phyloP scores from a whole-genome alignment of 1,140 invertebrate genomes.

The Nebria ingens region DNA sequence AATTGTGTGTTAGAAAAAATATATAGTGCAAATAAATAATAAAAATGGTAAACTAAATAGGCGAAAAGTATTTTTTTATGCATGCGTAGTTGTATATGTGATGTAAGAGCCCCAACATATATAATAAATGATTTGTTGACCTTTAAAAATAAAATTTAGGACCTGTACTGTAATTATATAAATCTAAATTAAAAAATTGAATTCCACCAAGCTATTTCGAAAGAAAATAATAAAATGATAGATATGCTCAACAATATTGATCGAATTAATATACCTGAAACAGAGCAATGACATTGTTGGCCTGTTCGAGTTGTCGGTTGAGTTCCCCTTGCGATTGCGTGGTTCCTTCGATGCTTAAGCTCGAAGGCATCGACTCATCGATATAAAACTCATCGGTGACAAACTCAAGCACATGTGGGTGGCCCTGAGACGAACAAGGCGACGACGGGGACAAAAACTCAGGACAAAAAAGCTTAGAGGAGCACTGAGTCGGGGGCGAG shows the following conservation, averaged over 20 bases:
- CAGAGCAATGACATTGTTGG: slow-evolving; percentile 54
- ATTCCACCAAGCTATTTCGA: no score
- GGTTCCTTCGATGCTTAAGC: slow-evolving; percentile 47
- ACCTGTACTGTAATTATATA: background rate
- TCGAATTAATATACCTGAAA: slow-evolving; percentile 47
- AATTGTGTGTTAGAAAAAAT: no score
- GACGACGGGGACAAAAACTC: slow-evolving; percentile 28
- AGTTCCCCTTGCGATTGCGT: slow-evolving; percentile 30
- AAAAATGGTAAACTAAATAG: no score
- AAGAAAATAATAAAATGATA: no score
- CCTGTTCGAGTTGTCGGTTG: slow-evolving; percentile 40
- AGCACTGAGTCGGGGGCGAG: background rate
- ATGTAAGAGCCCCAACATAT: no score
- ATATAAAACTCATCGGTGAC: slow-evolving; percentile 74
- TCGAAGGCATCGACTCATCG: slow-evolving; percentile 68
- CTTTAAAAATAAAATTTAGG: no score
- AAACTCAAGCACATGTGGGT: slow-evolving; percentile 46
- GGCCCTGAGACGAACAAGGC: slow-evolving; percentile 27
- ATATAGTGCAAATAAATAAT: no score
- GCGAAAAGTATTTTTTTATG: no score
- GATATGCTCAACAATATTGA: slow-evolving; percentile 16
- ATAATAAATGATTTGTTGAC: no score
- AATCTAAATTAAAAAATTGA: background rate
- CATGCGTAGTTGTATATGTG: no score
- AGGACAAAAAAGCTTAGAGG: slow-evolving; percentile 12